Evolutionary conservation across 2,113 vertebrate genomes (phyloP).

Genomic region (Phylloscopus trochiloides): DNA sequence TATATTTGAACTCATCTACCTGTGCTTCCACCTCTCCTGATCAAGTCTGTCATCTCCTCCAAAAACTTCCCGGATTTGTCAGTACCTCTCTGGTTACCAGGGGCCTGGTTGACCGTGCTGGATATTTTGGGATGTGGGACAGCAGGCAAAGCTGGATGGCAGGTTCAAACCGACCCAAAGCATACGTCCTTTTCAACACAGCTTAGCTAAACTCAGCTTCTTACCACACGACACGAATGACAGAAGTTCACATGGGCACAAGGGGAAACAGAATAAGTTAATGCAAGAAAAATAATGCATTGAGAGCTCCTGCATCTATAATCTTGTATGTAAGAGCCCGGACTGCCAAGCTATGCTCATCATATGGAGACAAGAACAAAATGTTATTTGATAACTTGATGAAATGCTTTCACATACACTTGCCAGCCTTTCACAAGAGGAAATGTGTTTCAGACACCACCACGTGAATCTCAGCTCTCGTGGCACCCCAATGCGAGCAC

Average conservation of each 20-base stretch:
- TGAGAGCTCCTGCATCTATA: neutral
- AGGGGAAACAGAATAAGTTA: neutral
- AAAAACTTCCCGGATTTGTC: neutral
- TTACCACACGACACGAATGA: neutral
- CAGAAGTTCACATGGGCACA: neutral
- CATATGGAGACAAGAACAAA: neutral
- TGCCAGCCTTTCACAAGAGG: neutral
- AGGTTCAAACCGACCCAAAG: neutral
- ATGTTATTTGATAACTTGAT: neutral
- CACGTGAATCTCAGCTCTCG: neutral
- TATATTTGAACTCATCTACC: neutral
- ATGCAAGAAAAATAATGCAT: neutral
- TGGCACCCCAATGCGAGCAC: fast-evolving
- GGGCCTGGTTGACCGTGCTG: neutral
- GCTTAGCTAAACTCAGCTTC: neutral
- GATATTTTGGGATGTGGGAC: neutral
- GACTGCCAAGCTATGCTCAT: neutral
- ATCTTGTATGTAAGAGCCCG: neutral
- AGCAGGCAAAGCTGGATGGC: neutral
- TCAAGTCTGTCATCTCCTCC: neutral
- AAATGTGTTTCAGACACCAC: neutral
- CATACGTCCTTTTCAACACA: neutral
- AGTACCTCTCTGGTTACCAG: neutral
- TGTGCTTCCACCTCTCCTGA: neutral
- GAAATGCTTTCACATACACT: neutral